Percentiles rank a stretch among this genome's conserved stretches.
These are phyloP conservation scores for Caradrina kadenii DNA, from an alignment of 2,888 invertebrate genomes.

Conservation along the genomic window DNA sequence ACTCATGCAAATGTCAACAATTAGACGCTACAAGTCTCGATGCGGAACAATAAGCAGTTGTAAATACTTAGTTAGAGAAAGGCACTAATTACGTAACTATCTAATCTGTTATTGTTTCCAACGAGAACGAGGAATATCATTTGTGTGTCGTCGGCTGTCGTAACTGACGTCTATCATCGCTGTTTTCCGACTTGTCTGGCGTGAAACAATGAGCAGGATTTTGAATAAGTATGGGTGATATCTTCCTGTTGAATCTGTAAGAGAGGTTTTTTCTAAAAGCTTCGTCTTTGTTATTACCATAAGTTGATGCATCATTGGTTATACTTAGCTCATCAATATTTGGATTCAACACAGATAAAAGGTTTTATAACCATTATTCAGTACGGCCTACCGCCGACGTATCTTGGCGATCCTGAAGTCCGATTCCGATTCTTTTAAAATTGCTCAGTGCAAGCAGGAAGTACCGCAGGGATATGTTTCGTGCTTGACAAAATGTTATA, in stretches of 20 bases:
- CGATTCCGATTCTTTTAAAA: too few relatives aligned
- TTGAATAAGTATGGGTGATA: conserved; percentile 18
- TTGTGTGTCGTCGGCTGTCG: conserved; percentile 53
- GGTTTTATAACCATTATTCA: neutral
- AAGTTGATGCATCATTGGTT: conserved; percentile 1
- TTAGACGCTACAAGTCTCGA: conserved; percentile 26
- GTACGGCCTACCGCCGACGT: too few relatives aligned
- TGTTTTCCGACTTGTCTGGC: conserved; percentile 23
- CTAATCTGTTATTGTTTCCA: conserved; percentile 57
- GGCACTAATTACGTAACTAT: conserved; percentile 52
- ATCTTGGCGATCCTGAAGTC: too few relatives aligned
- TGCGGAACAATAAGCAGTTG: conserved; percentile 48
- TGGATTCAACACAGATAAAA: neutral
- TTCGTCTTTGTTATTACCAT: conserved; percentile 18
- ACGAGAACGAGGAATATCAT: conserved; percentile 49
- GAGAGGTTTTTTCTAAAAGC: conserved; percentile 8
- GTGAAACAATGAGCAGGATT: conserved; percentile 25
- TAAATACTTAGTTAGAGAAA: conserved; percentile 46
- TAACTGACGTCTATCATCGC: conserved; percentile 49
- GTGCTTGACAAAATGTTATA: too few relatives aligned
- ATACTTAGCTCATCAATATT: neutral
- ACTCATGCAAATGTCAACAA: conserved; percentile 51
- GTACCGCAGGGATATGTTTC: too few relatives aligned
- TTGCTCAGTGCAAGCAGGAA: too few relatives aligned
- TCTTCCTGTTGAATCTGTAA: conserved; percentile 31